phyloP scores from a whole-genome alignment of 2,113 vertebrate genomes.

The Otolemur garnettii region DNA sequence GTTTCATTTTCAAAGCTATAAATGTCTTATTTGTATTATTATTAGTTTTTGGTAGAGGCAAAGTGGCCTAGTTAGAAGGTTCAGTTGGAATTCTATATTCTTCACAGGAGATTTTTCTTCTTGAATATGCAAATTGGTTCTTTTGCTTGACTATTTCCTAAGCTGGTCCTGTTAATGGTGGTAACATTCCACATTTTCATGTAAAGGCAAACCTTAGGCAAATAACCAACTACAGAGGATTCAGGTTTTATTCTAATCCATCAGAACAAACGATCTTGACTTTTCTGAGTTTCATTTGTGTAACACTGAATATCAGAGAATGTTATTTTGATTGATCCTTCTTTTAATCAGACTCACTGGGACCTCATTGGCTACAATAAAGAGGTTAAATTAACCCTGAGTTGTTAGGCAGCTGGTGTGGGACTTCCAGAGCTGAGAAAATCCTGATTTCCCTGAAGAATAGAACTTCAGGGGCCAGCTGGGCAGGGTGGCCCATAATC shows the following conservation, averaged over 20 bases:
- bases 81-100: conserved; percentile 62
- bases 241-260: neutral
- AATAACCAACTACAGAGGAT: neutral
- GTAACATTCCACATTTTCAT: conserved; percentile 15
- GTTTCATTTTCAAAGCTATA: conserved; percentile 53
- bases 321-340: neutral
- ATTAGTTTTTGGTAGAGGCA: conserved; percentile 29
- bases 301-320: conserved; percentile 18
- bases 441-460: neutral
- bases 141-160: conserved; percentile 48
- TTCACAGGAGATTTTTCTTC: conserved; percentile 42
- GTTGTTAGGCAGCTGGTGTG: neutral
- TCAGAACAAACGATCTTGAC: neutral
- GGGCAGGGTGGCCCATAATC: too few species aligned
- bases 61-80: conserved; percentile 34
- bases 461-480: neutral
- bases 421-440: neutral
- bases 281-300: neutral
- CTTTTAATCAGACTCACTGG: neutral
- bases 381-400: conserved; percentile 9
- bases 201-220: neutral
- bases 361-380: neutral
- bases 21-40: conserved; percentile 37
- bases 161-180: neutral
- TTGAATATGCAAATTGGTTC: conserved; percentile 52